Base-by-base conservation (phyloP, 2,888 invertebrate genomes). In the Metopia argyrocephala region DNA sequence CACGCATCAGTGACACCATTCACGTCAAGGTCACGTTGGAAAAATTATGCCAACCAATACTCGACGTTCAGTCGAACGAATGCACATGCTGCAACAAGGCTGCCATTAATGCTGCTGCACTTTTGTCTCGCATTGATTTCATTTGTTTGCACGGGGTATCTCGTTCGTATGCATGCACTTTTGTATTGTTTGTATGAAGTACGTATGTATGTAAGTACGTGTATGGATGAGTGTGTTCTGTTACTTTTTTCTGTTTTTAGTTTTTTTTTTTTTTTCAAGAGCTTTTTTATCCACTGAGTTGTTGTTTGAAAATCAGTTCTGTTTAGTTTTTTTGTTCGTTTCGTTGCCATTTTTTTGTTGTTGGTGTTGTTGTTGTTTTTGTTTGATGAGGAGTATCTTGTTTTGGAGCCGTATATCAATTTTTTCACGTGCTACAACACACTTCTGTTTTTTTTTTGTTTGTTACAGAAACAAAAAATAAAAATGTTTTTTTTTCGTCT, bases 1-100 rank as follows among this genome's bases (percentile, higher is more conserved):
- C 82, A 82, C 76, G 78, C 78, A 78, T 78, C 82, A 79, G 82
- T 79, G 78, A 76, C 82, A 79, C 82, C 82, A 79, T 79, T 79
- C 79, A 76, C 73, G 82, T 82, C 82, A 82, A 82, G 82, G 82
- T 82, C 82, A 82, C 62, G 81, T 70, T 74, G 75, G 70, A 74
- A 76, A 82, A 82, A 82, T 82, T 82, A 82, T 82, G 82, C 82
- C 82, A 79, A 79, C 79, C 76, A 76, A 73, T 80, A 80, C 68
- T 75, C 79, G 31, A 70, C 65, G 69, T 69, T 79, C 68, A 74
- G 38, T 73, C 73, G 69, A 79, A 68, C 74, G 69, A 79, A 79
- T 79, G 73, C 73, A 78, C 68, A 80, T 80, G 76, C 79, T 73
- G 76, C 76, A 73, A 68, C 80, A 76, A 73, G 80, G 76, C 25